Evolutionary conservation across 2,888 invertebrate species (phyloP), one percentile per base, ranked within the genome.

Genomic region (Schizotus pectinicornis): DNA sequence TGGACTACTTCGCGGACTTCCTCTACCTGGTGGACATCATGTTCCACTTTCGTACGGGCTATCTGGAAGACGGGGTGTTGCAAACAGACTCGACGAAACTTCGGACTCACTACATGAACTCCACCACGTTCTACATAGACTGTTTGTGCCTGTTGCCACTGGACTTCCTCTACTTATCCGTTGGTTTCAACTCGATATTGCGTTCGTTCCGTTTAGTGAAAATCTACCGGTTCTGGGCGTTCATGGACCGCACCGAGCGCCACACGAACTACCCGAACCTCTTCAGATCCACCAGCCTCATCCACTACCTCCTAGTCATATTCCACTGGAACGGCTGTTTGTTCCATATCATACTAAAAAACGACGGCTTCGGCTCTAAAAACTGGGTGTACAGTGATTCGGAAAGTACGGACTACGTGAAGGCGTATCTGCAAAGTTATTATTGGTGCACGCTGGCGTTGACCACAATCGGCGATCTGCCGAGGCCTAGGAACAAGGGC

Each of bases 311-410:
- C 78, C 85, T 97, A 83, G 96, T 96, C 83, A 94, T 98, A 82
- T 98, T 98, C 84, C 98, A 98, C 86, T 98, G 98, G 98, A 98
- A 98, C 83, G 97, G 97, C 78, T 98, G 98, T 84, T 86, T 98
- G 81, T 97, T 95, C 85, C 94, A 96, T 86, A 91, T 98, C 80
- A 94, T 96, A 80, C 90, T 93, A 86, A 94, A 94, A 85, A 94
- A 94, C 84, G 91, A 94, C 83, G 94, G 94, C 71, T 95, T 95
- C 82, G 94, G 94, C 75, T 92, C 92, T 82, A 91, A 91, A 82
- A 92, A 93, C 81, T 94, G 94, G 94, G 93, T 93, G 81, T 80
- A 91, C 81, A 89, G 88, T 79, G 92, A 92, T 79, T 88, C 90
- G 74, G 92, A 92, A 77, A 88, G 89, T 65, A 89, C 90, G 69